Evolutionary conservation across 2,888 invertebrate species (phyloP).

Genomic region (Apodemia duryi): DNA sequence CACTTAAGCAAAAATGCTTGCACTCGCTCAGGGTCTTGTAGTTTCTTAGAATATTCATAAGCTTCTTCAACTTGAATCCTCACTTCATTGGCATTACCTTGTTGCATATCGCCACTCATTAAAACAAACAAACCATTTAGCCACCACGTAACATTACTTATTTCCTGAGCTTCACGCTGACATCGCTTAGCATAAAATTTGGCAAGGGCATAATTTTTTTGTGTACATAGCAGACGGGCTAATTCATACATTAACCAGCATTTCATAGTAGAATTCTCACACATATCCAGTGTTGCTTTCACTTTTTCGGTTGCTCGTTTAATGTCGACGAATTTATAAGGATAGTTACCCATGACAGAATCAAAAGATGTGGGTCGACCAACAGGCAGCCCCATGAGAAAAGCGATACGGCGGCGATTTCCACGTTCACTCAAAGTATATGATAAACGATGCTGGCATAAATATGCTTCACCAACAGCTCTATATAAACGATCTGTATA

Average conservation of each 20-base stretch:
- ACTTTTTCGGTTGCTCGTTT: conserved; percentile 60
- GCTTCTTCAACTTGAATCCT: conserved; percentile 66
- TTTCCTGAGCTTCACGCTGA: conserved; percentile 61
- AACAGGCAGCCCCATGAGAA: conserved; percentile 64
- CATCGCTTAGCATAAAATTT: conserved; percentile 70
- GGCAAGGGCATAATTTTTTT: conserved; percentile 67
- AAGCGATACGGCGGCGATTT: conserved; percentile 66
- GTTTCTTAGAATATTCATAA: conserved; percentile 58
- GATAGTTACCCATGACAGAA: conserved; percentile 70
- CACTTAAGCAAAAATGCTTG: conserved; percentile 64
- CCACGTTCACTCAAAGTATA: conserved; percentile 67
- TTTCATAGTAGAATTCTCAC: conserved; percentile 67
- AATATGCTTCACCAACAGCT: conserved; percentile 65
- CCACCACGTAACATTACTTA: conserved; percentile 64
- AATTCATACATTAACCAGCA: conserved; percentile 72
- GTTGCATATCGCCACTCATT: conserved; percentile 73
- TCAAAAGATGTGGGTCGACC: conserved; percentile 66
- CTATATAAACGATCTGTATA: conserved; percentile 64
- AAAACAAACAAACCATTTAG: conserved; percentile 63
- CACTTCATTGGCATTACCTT: conserved; percentile 67
- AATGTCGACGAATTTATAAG: conserved; percentile 63
- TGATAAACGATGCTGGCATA: conserved; percentile 61
- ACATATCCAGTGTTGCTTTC: conserved; percentile 56
- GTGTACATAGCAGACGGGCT: conserved; percentile 56
- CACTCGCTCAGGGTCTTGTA: conserved; percentile 60